Evolutionary conservation across 1,140 invertebrate genomes (phyloP), one percentile per base, ranked within the genome.

Genomic region (Venturia canescens): DNA sequence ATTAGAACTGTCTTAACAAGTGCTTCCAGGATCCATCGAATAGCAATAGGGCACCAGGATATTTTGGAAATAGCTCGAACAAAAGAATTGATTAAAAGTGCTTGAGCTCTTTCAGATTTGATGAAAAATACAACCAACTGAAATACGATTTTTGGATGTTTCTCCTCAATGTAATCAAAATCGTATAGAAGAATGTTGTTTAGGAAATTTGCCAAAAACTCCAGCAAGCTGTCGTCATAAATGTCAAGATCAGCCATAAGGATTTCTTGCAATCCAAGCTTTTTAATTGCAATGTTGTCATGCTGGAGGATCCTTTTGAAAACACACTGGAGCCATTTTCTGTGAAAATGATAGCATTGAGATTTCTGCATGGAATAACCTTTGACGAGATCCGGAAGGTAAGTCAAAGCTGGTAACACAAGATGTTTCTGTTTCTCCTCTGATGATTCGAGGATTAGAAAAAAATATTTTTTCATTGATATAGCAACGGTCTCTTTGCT

Each of bases 371-470:
- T 79, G 16, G 57, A 34, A 44, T 81, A 83, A 21, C 72, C 80
- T 48, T 85, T 57, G 74, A 89, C 77, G 38, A 93, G 83, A 75
- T 67, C 86, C 44, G 89, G 80, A 70, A 93, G 31, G 79, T 90
- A 88, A 18, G 80, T 85, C 16, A 94, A 82, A n/a, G 92, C 88
- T 67, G 94, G 94, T 48, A 91, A 86, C 21, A 94, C 87, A 15
- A 95, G 87, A 86, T 94, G 94, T n/a, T 91, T 91, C 86, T 94
- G 94, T 83, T 94, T 94, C 83, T 94, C 94, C 85, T 95, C 94
- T 18, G 94, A 87, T 27, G 90, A 91, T 86, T 94, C 94, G 38
- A 94, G 82, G 23, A 94, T 85, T 69, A 93, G 82, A 70, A 93
- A 91, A 71, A 90, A 92, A 69, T 90, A 88, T 23, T 89, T 86